Conservation (phyloP, 1,140 invertebrate genomes). For the Bacillus rossius region DNA sequence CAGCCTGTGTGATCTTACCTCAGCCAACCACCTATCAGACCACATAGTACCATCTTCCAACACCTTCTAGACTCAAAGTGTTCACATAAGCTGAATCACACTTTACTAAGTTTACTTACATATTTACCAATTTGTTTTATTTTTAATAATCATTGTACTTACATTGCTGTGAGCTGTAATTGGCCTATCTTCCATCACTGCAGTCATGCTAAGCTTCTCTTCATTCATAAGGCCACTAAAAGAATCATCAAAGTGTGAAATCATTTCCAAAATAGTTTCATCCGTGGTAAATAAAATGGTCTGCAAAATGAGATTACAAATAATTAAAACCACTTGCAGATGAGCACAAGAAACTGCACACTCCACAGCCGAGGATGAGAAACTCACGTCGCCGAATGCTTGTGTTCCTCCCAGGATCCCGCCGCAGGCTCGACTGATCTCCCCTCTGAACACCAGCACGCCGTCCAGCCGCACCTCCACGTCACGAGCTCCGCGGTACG, state of each 20-base stretch:
- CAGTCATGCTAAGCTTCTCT: not conserved
- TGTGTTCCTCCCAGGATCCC: slow-evolving; percentile 60
- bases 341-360: not conserved
- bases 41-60: no score
- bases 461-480: slow-evolving; percentile 65
- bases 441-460: slow-evolving; percentile 65
- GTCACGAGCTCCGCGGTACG: slow-evolving; percentile 64
- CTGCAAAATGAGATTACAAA: slow-evolving; percentile 45
- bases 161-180: slow-evolving; percentile 46
- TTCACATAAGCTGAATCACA: no score
- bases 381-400: slow-evolving; percentile 66
- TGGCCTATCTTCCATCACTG: slow-evolving; percentile 44
- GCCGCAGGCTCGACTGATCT: slow-evolving; percentile 70
- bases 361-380: not conserved
- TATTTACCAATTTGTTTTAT: no score
- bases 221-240: slow-evolving; percentile 43
- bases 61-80: no score
- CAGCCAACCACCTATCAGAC: no score
- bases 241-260: slow-evolving; percentile 62
- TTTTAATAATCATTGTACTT: slow-evolving; percentile 23
- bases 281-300: slow-evolving; percentile 78
- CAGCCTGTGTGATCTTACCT: no score
- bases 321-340: not conserved
- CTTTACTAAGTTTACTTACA: no score
- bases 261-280: slow-evolving; percentile 63